A percentile compares a stretch with the other conserved stretches of the same genome.
Conservation (phyloP, 2,797 vertebrate species). For the Epinephelus malabaricus region DNA sequence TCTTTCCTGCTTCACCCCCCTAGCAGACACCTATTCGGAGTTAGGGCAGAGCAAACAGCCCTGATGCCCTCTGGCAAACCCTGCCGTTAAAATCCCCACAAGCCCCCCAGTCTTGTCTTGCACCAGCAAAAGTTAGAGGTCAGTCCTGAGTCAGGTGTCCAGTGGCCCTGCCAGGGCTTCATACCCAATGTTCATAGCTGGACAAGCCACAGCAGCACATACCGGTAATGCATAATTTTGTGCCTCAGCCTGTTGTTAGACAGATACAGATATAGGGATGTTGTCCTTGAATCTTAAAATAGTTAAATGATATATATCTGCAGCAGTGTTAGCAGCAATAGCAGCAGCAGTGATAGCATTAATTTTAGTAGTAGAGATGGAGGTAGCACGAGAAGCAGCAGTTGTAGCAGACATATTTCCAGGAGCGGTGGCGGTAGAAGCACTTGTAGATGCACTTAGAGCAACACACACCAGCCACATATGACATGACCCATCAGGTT, state of each 20-base stretch:
- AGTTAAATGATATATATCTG: no score
- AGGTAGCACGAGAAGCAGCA: no score
- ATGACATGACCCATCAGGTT: no score
- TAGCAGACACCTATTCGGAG: slow-evolving; percentile 16
- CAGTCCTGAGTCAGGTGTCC: slow-evolving; percentile 56
- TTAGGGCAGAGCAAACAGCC: slow-evolving; percentile 23
- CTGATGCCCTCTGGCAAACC: slow-evolving; percentile 44
- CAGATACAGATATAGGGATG: not conserved
- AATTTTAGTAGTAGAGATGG: no score
- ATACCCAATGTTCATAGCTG: slow-evolving; percentile 8
- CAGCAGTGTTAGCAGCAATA: no score
- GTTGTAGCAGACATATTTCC: no score
- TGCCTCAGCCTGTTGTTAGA: not conserved
- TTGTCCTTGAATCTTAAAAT: no score
- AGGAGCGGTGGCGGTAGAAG: no score
- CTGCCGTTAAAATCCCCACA: slow-evolving; percentile 18
- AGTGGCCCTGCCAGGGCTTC: slow-evolving; percentile 10
- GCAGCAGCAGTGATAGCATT: no score
- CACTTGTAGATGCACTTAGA: no score
- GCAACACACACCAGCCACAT: no score
- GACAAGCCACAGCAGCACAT: not conserved
- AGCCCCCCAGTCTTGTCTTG: slow-evolving; percentile 26
- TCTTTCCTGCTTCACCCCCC: not conserved
- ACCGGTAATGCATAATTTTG: not conserved
- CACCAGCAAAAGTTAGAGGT: slow-evolving; percentile 59